Conservation (phyloP, 2,797 vertebrate species). For the Lophotriccus pileatus region DNA sequence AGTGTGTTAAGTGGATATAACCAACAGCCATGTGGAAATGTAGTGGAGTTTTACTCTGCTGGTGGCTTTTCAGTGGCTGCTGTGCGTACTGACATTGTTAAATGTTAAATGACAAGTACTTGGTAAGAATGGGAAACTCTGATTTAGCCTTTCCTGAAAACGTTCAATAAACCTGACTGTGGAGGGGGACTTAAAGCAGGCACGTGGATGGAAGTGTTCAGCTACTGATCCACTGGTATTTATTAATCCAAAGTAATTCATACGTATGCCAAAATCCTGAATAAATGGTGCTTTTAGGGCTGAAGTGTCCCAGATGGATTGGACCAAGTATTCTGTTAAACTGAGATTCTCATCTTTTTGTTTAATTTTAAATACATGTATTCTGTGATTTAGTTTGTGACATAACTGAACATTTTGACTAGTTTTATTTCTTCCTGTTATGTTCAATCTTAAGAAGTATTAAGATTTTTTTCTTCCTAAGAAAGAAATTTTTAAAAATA, state of each 20-base stretch:
- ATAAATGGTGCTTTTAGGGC: not conserved
- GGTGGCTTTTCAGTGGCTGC: not conserved
- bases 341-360: not conserved
- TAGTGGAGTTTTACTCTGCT: not conserved
- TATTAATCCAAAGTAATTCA: not conserved
- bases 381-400: not conserved
- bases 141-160: not conserved
- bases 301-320: not conserved
- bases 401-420: not conserved
- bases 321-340: not conserved
- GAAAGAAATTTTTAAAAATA: not conserved
- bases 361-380: not conserved
- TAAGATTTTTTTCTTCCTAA: not conserved
- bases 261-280: not conserved
- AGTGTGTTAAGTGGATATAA: not conserved
- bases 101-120: not conserved
- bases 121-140: not conserved
- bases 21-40: rapidly evolving
- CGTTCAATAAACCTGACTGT: not conserved
- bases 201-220: not conserved
- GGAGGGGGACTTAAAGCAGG: not conserved
- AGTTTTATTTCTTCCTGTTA: not conserved
- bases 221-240: not conserved
- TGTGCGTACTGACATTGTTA: rapidly evolving
- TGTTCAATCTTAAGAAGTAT: not conserved